phyloP scores from a whole-genome alignment of 2,888 invertebrate species.

The Leptinotarsa juncta region DNA sequence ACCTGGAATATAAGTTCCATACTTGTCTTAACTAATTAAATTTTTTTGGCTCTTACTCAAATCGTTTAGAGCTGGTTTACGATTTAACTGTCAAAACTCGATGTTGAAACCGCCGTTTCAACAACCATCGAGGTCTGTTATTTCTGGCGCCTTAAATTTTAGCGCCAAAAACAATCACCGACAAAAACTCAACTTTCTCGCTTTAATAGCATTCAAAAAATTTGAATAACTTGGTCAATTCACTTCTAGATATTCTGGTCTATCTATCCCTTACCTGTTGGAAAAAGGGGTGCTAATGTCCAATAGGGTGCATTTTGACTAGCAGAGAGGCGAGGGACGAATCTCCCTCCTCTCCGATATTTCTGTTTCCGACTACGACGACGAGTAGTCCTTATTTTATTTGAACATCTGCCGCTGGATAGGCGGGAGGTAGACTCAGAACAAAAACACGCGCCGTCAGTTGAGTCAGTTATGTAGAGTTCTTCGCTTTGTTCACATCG shows the following conservation, averaged over 20 bases:
- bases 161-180: slow-evolving; percentile 43
- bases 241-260: slow-evolving; percentile 29
- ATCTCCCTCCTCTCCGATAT: slow-evolving; percentile 39
- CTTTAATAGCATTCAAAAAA: slow-evolving; percentile 36
- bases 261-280: slow-evolving; percentile 27
- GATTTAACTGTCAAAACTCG: slow-evolving; percentile 26
- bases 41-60: background rate
- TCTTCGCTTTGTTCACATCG: slow-evolving; percentile 28
- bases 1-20: background rate
- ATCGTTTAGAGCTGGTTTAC: background rate
- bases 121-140: slow-evolving; percentile 27
- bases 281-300: slow-evolving; percentile 37
- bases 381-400: slow-evolving; percentile 57
- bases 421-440: slow-evolving; percentile 51
- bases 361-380: slow-evolving; percentile 38
- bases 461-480: slow-evolving; percentile 43
- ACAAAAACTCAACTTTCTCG: slow-evolving; percentile 36
- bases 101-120: slow-evolving; percentile 26
- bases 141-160: slow-evolving; percentile 40
- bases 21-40: background rate
- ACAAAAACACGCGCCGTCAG: slow-evolving; percentile 33
- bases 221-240: slow-evolving; percentile 38
- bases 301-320: slow-evolving; percentile 35
- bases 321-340: slow-evolving; percentile 40
- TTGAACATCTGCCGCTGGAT: slow-evolving; percentile 56